Percentiles rank a stretch among this genome's conserved stretches.
These are phyloP conservation scores for Tridacna gigas DNA, from an alignment of 2,888 invertebrate species.

Conservation along the genomic window DNA sequence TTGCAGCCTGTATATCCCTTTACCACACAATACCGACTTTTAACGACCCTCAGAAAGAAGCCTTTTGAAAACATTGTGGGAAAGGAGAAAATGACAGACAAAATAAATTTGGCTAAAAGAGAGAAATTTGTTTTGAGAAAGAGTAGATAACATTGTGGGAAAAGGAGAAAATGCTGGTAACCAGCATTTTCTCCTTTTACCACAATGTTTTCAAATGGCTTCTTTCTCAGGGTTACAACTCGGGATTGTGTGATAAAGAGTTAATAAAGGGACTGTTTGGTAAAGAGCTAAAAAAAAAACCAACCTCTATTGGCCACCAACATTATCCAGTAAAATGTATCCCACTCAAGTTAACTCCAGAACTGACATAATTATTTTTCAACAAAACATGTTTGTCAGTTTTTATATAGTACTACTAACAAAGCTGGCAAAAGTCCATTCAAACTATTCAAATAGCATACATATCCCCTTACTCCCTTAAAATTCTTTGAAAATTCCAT, in stretches of 20 bases:
- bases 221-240: neutral
- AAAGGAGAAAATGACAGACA: no score
- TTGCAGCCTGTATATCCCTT: no score
- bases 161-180: no score
- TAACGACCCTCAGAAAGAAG: no score
- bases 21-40: no score
- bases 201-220: neutral
- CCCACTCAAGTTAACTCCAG: neutral
- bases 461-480: no score
- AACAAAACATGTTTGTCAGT: neutral
- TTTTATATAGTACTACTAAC: neutral
- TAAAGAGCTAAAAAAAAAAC: neutral
- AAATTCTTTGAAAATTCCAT: no score
- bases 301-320: neutral
- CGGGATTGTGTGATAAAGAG: neutral
- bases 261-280: neutral
- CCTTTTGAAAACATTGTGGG: no score
- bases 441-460: neutral
- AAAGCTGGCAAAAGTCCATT: conserved; percentile 7
- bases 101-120: no score
- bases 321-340: neutral
- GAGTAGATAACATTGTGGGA: no score
- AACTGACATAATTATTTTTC: neutral
- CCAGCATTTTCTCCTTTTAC: neutral
- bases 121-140: no score